Evolutionary conservation across 2,113 vertebrate species (phyloP).

Genomic region (Phainopepla nitens): DNA sequence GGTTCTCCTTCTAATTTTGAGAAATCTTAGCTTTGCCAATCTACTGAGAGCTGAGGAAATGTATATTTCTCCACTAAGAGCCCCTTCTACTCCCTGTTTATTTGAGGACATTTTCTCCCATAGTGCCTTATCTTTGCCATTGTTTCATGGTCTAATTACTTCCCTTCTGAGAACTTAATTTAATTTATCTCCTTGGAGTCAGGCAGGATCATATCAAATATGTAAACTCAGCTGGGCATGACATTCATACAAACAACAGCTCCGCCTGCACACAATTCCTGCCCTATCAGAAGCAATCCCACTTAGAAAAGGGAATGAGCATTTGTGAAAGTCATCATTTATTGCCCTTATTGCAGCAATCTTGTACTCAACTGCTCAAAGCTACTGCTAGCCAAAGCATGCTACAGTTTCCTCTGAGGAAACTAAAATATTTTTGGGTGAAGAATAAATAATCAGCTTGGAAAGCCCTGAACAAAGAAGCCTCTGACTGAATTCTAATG

Average conservation of each 20-base stretch:
- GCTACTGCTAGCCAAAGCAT: background rate
- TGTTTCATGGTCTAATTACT: constrained; percentile 37
- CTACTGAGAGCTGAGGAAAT: background rate
- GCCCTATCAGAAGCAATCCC: background rate
- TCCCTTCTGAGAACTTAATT: constrained; percentile 47
- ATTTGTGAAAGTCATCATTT: background rate
- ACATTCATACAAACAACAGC: background rate
- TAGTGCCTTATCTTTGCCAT: constrained; percentile 15
- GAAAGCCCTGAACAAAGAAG: background rate
- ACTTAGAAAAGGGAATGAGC: background rate
- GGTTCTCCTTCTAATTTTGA: background rate
- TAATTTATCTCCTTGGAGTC: constrained; percentile 54
- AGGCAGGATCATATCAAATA: constrained; percentile 16
- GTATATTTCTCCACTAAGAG: background rate
- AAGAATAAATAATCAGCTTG: background rate
- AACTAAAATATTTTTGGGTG: background rate
- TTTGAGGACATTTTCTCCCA: background rate
- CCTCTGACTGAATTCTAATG: background rate
- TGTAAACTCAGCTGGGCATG: constrained; percentile 34
- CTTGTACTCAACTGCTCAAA: background rate
- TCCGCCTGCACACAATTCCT: background rate
- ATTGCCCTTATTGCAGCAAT: background rate
- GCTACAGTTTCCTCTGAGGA: background rate
- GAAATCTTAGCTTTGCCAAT: background rate
- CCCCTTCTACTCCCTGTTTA: background rate